Evolutionary conservation across 2,888 invertebrate species (phyloP), one percentile per base, ranked within the genome.

Genomic region (Eristalis tenax): DNA sequence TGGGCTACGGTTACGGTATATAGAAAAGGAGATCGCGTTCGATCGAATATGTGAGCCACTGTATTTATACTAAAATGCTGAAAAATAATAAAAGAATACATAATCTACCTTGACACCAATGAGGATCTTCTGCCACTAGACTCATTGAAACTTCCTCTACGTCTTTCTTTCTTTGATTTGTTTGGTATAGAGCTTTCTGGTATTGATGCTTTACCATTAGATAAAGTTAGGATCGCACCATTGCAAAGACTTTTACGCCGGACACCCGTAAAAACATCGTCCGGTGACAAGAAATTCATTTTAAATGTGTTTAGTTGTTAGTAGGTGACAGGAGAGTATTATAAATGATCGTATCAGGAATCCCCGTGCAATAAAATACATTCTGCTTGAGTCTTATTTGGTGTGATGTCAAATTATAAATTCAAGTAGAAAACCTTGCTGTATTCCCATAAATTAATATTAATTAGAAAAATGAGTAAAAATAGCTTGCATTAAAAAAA

Each of bases 101-200:
- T n/a, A 18, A 26, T 71, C 28, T 92, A 94, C 94, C 94, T 94
- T 89, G 93, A 91, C 68, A 94, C 93, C 79, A 94, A 90, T 71
- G 94, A 94, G 11, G 93, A 92, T 78, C 94, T 91, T 32, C 94
- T 91, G 82, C 91, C 93, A 80, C 85, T 90, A 26, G 90, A 85
- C 63, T 92, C 92, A 90, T 91, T 92, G 76, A 91, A 92, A 89
- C 92, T 92, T 69, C 92, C 92, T 22, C 92, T 90, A 70, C 92
- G 90, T 2, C 91, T 89, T 69, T 91, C 91, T 85, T 92, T 91
- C 83, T 91, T 92, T 22, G 89, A 89, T 89, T 91, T 91, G 78
- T 89, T 90, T 0, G 90, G 89, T 57, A 90, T 89, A 38, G 90
- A 89, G 63, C 88, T 89, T 57, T 89, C 89, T n/a, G 89, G 64